Evolutionary conservation across 1,140 invertebrate species (phyloP), one percentile per base, ranked within the genome.

Genomic region (Artemia franciscana): DNA sequence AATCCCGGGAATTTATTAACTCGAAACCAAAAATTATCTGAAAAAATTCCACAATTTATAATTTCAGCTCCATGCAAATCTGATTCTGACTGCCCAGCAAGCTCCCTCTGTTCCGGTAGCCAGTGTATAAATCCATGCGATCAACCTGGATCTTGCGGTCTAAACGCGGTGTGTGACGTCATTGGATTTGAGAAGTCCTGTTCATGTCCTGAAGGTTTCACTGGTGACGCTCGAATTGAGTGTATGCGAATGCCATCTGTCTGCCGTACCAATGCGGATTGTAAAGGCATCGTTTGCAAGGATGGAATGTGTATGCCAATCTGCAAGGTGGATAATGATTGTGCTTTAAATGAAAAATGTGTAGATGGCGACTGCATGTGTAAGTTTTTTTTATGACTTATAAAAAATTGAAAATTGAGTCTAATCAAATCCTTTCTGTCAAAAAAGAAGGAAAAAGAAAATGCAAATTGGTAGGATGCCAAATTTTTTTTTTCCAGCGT

Each of bases 281-380:
- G 88, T 71, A 68, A 75, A 24, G 81, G 79, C 4, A 81, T 82
- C 65, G 78, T 78, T 5, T 91, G 88, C 68, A 78, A 80, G 63
- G 81, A 87, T 67, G 84, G 83, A 51, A 82, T 88, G 67, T 92
- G 88, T 69, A 71, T 84, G 56, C 82, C 84, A 0, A 75, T 76
- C 24, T 93, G 90, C 69, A 71, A 72, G 25, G 72, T 69, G n/a
- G 88, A 93, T 71, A 81, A 83, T 65, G 79, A 88, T 61, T 93
- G 90, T 73, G 88, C 88, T n/a, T 77, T 85, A 59, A 91, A 91
- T 70, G 88, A 92, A 72, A 87, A 88, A 73, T 93, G 90, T 73
- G 74, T 87, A 4, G 78, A 78, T 68, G 83, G 82, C 61, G 82
- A 81, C 67, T 93, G 89, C 69, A 79, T 87, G 62, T 74, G 83